A percentile compares a stretch with the other conserved stretches of the same genome.
These are phyloP conservation scores for Laodelphax striatellus DNA, from an alignment of 1,140 invertebrate species.

Conservation along the genomic window DNA sequence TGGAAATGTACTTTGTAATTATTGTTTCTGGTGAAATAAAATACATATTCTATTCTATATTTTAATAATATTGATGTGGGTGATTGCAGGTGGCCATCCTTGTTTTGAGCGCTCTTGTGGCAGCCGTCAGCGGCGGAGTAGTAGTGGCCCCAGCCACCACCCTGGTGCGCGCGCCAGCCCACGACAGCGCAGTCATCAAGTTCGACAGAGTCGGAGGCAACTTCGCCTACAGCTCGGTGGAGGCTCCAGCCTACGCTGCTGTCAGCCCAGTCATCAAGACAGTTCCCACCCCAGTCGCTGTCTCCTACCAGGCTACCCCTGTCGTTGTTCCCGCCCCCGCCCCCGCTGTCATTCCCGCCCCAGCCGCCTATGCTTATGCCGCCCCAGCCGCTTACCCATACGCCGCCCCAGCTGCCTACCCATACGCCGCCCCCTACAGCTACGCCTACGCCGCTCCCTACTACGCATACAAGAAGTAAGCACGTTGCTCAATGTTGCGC, in stretches of 20 bases:
- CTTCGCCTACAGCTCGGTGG: conserved; percentile 41
- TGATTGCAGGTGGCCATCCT: conserved; percentile 4
- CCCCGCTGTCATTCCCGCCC: background rate
- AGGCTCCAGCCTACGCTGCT: conserved; percentile 40
- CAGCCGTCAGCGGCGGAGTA: conserved; percentile 9
- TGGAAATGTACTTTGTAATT: too few species aligned
- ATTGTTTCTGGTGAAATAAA: too few species aligned
- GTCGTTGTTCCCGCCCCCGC: background rate
- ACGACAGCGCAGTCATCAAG: conserved; percentile 40
- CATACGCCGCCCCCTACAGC: background rate
- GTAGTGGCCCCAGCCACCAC: conserved; percentile 12
- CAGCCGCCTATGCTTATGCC: background rate
- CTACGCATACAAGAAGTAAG: conserved; percentile 2
- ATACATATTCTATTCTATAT: too few species aligned
- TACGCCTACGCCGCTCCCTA: background rate
- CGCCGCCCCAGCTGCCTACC: background rate
- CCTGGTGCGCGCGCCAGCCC: conserved; percentile 33
- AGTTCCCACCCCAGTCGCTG: conserved; percentile 21
- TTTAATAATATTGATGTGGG: too few species aligned
- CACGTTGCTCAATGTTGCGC: too few species aligned
- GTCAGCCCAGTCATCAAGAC: conserved; percentile 32
- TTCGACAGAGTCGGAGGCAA: conserved; percentile 39
- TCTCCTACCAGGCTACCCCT: conserved; percentile 22
- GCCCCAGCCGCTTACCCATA: conserved; percentile 4
- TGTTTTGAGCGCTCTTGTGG: conserved; percentile 9